A percentile compares a stretch with the other conserved stretches of the same genome.
Evolutionary conservation across 2,797 vertebrate genomes (phyloP).

Genomic region (Todus mexicanus): DNA sequence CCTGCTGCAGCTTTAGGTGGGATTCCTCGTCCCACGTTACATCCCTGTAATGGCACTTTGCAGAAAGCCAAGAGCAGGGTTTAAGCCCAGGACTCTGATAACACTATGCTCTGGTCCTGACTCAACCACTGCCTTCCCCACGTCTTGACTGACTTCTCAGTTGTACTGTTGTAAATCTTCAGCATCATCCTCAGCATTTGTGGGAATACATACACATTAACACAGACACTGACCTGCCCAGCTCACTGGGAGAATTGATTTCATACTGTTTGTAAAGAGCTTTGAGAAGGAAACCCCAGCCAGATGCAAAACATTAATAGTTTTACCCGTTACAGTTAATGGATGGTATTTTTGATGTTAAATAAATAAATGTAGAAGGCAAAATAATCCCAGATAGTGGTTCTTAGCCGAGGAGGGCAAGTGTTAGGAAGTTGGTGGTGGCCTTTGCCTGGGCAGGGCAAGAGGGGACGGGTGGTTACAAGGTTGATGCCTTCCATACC

Average conservation of each 20-base stretch:
- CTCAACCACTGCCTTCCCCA: neutral
- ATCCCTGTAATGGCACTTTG: rapidly evolving
- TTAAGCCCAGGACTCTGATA: neutral
- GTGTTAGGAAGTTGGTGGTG: neutral
- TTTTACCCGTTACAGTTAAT: neutral
- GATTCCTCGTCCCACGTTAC: neutral
- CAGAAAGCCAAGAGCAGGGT: neutral
- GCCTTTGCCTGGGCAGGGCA: neutral
- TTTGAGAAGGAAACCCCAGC: neutral
- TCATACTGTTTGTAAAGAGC: neutral
- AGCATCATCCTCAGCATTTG: neutral
- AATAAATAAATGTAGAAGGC: neutral
- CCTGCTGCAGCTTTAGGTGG: neutral
- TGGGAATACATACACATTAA: neutral
- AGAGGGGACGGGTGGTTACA: rapidly evolving
- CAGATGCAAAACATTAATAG: neutral
- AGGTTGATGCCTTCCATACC: neutral
- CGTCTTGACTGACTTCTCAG: neutral
- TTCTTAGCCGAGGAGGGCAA: neutral
- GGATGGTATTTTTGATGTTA: neutral
- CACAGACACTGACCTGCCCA: neutral
- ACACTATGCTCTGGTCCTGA: neutral
- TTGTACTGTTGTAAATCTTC: neutral
- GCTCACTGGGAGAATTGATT: neutral
- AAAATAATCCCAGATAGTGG: neutral